Evolutionary conservation across 92 coral and sea anemone species (phyloP).

Genomic region (Meandrina meandrites): DNA sequence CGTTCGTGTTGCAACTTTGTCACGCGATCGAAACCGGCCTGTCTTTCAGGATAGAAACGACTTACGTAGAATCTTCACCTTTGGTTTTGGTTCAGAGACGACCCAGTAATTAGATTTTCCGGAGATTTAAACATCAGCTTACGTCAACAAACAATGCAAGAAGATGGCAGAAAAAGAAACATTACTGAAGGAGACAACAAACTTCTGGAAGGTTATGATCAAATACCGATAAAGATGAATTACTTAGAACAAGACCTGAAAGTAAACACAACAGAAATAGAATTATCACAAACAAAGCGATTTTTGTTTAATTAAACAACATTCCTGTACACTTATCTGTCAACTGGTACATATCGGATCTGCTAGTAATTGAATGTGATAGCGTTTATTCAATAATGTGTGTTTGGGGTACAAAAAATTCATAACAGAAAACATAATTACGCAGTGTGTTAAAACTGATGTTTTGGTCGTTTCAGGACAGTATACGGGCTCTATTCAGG

Average conservation of each 20-base stretch:
- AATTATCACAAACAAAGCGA: background rate
- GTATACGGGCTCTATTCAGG: background rate
- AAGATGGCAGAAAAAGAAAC: background rate
- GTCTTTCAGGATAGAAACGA: background rate
- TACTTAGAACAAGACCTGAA: background rate
- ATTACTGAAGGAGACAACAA: background rate
- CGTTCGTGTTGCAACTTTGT: background rate
- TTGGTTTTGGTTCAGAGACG: background rate
- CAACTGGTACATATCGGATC: constrained; percentile 2
- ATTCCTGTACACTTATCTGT: constrained; percentile 10
- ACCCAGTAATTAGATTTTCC: background rate
- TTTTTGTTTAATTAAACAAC: constrained; percentile 1
- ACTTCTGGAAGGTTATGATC: background rate
- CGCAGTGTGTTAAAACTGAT: background rate
- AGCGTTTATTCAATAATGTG: background rate
- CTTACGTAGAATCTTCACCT: background rate
- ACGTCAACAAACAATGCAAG: background rate
- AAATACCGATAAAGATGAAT: background rate
- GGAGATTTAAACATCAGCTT: background rate
- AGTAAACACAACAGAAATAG: background rate
- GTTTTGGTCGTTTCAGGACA: background rate
- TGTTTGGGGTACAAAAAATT: background rate
- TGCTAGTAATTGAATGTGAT: background rate
- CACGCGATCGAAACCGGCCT: background rate
- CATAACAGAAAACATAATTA: background rate